phyloP scores from a whole-genome alignment of 2,888 invertebrate species.

The Melanophora roralis region DNA sequence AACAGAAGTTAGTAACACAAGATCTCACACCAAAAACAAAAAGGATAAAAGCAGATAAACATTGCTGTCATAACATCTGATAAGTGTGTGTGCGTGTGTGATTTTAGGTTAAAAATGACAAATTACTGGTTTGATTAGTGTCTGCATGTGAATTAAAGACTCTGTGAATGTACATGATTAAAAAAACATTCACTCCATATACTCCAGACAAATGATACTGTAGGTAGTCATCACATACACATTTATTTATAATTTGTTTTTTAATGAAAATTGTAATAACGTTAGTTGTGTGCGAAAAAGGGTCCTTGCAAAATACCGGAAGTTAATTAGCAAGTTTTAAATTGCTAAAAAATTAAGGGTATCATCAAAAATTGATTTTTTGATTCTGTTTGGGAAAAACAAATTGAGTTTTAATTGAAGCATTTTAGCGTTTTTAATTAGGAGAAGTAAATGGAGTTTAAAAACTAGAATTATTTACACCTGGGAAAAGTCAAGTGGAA shows the following conservation, averaged over 20 bases:
- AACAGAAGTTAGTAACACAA: neutral
- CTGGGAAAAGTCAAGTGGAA: no score
- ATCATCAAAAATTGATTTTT: slow-evolving; percentile 1
- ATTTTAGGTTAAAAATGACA: slow-evolving; percentile 42
- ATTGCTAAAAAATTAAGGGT: slow-evolving; percentile 44
- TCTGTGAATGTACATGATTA: slow-evolving; percentile 36
- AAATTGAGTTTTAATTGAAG: slow-evolving; percentile 46
- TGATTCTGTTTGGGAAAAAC: neutral
- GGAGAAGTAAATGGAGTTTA: neutral
- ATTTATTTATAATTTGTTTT: slow-evolving; percentile 39
- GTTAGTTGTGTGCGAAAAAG: slow-evolving; percentile 21
- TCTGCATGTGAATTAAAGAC: slow-evolving; percentile 27
- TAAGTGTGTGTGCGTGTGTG: neutral
- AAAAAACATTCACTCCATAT: slow-evolving; percentile 27
- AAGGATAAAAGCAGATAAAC: neutral
- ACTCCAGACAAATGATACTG: neutral
- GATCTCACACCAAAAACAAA: neutral
- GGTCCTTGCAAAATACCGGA: slow-evolving; percentile 16
- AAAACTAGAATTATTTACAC: no score
- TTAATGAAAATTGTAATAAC: slow-evolving; percentile 57
- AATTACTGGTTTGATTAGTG: slow-evolving; percentile 57
- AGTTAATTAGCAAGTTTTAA: slow-evolving; percentile 51
- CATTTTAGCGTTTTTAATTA: neutral
- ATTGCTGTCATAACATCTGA: neutral
- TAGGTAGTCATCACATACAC: neutral